phyloP scores from a whole-genome alignment of 2,888 invertebrate genomes.

The Emmelina monodactyla region DNA sequence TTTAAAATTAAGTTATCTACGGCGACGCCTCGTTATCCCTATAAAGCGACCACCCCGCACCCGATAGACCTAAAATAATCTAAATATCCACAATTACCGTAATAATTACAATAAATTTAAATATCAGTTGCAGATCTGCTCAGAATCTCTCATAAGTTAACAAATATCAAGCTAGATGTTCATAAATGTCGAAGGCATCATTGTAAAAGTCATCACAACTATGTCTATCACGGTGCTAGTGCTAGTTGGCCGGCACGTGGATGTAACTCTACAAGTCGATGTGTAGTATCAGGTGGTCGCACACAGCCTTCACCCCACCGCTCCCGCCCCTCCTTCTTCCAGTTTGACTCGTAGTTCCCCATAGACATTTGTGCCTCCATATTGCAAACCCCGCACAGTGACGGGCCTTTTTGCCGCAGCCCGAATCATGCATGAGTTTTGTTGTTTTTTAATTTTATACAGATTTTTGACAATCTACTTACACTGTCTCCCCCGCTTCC shows the following conservation, averaged over 20 bases:
- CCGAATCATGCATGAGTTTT: constrained; percentile 57
- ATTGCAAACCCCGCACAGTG: constrained; percentile 24
- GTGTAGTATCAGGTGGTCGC: constrained; percentile 40
- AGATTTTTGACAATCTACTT: too few relatives aligned
- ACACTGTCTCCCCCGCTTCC: constrained; percentile 26
- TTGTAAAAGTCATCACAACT: constrained; percentile 64
- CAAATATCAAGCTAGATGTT: too few relatives aligned
- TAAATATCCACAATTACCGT: background rate
- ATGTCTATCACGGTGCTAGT: constrained; percentile 52
- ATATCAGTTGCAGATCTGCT: too few relatives aligned
- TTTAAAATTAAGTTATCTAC: too few relatives aligned
- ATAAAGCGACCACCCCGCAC: constrained; percentile 57
- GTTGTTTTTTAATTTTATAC: constrained; percentile 20
- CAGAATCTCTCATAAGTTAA: too few relatives aligned
- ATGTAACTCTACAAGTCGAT: constrained; percentile 18
- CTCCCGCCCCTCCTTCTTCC: constrained; percentile 17
- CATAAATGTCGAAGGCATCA: too few relatives aligned
- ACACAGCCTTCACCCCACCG: constrained; percentile 24
- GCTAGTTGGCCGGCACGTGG: constrained; percentile 32
- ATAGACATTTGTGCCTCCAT: constrained; percentile 23
- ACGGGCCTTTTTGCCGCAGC: constrained; percentile 39
- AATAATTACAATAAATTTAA: background rate
- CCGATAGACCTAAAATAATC: constrained; percentile 27
- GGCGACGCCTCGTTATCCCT: constrained; percentile 15
- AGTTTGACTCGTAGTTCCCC: constrained; percentile 21